Evolutionary conservation across 2,113 vertebrate genomes (phyloP).

Genomic region (Dissostichus mawsoni): DNA sequence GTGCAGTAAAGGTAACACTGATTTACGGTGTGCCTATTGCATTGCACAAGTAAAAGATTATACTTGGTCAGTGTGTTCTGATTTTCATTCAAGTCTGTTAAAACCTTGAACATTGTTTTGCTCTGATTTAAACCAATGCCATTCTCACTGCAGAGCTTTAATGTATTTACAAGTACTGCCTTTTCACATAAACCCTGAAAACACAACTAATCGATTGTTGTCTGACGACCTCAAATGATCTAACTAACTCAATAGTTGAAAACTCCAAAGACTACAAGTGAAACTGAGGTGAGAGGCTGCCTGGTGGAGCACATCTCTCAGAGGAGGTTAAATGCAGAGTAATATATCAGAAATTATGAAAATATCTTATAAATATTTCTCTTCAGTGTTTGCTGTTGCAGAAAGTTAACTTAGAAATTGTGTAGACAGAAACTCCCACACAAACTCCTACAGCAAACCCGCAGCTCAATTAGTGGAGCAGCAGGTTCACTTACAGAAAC

Average conservation of each 20-base stretch:
- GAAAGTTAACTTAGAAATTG: constrained; percentile 76
- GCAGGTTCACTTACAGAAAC: constrained; percentile 38
- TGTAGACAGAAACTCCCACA: constrained; percentile 73
- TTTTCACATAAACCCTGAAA: constrained; percentile 19
- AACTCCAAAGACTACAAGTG: constrained; percentile 1
- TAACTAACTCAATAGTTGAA: background rate
- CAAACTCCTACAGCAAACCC: constrained; percentile 53
- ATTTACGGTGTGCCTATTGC: background rate
- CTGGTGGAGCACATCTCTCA: background rate
- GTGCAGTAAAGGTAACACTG: background rate
- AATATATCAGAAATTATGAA: constrained; percentile 60
- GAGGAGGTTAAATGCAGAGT: constrained; percentile 37
- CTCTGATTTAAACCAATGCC: background rate
- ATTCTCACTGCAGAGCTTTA: background rate
- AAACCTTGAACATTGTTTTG: constrained; percentile 18
- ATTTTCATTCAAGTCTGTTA: constrained; percentile 6
- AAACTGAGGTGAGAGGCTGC: constrained; percentile 7
- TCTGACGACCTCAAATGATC: background rate
- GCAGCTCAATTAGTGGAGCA: constrained; percentile 61
- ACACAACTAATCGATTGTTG: background rate
- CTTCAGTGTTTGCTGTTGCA: constrained; percentile 62
- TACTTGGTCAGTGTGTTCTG: background rate
- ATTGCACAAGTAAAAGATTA: background rate
- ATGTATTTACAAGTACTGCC: background rate
- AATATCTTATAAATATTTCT: constrained; percentile 58